Percentiles rank a stretch among this genome's conserved stretches.
Evolutionary conservation across 2,113 vertebrate species (phyloP).

Genomic region (Corydoras maculifer): DNA sequence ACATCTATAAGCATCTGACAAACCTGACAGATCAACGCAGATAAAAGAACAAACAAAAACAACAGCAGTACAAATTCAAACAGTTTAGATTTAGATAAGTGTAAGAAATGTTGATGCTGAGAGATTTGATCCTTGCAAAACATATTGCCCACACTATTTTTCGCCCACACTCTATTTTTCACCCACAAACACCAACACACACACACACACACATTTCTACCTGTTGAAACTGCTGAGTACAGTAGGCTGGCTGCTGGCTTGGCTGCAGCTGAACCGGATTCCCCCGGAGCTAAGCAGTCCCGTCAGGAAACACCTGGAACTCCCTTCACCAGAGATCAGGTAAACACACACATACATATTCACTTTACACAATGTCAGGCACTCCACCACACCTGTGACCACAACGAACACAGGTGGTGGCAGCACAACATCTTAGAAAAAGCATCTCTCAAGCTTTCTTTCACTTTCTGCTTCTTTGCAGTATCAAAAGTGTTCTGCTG

Average conservation of each 20-base stretch:
- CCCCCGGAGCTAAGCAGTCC: conserved; percentile 27
- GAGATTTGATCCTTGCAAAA: neutral
- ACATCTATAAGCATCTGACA: conserved; percentile 10
- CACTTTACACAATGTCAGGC: conserved; percentile 1
- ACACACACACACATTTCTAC: conserved; percentile 30
- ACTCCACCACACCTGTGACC: conserved; percentile 18
- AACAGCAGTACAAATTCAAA: neutral
- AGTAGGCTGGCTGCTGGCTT: neutral
- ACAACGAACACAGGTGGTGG: conserved; percentile 12
- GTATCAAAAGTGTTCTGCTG: conserved; percentile 13
- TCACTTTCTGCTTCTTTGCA: conserved; percentile 19
- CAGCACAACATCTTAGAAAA: neutral
- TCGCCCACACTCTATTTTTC: neutral
- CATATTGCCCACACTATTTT: neutral
- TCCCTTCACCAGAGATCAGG: conserved; percentile 19
- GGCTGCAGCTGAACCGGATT: conserved; percentile 36
- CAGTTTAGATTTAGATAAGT: too few species aligned
- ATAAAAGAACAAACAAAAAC: conserved; percentile 16
- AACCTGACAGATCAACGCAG: neutral
- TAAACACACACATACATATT: conserved; percentile 12
- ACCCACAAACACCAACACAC: conserved; percentile 21
- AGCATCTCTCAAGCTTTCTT: conserved; percentile 10
- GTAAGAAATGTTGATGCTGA: neutral
- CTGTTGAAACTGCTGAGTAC: conserved; percentile 28
- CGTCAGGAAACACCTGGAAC: conserved; percentile 43